A percentile compares a stretch with the other conserved stretches of the same genome.
Conservation (phyloP, 2,888 invertebrate genomes). For the Hirtodrosophila cameraria region DNA sequence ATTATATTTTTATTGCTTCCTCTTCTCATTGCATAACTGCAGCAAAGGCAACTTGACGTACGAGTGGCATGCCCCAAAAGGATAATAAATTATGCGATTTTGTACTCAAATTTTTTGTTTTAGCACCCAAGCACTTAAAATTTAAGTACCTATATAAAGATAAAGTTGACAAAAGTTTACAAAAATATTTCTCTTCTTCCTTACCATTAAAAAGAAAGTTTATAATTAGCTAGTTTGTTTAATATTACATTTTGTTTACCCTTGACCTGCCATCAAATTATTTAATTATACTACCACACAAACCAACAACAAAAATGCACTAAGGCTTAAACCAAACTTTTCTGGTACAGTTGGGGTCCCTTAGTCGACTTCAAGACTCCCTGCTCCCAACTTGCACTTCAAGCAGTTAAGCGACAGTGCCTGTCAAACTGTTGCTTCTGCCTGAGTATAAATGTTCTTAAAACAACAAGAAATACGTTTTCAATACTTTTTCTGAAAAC, state of each 20-base stretch:
- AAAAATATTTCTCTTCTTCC: neutral
- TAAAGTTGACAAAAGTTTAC: constrained; percentile 28
- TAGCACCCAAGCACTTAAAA: constrained; percentile 26
- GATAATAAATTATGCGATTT: constrained; percentile 45
- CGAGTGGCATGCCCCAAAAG: neutral
- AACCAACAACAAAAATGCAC: no score
- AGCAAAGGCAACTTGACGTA: neutral
- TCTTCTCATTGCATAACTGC: neutral
- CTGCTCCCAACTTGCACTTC: no score
- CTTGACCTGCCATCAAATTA: constrained; percentile 17
- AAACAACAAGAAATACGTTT: no score
- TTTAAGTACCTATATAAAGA: constrained; percentile 23
- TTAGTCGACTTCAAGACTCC: no score
- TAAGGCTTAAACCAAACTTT: no score
- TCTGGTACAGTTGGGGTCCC: no score
- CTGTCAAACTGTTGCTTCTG: no score
- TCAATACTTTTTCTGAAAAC: no score
- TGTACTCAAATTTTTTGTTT: constrained; percentile 32
- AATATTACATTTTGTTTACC: constrained; percentile 22
- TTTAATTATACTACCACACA: no score
- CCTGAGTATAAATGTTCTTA: no score
- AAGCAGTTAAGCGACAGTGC: no score
- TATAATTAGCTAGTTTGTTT: constrained; percentile 11
- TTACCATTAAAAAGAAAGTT: constrained; percentile 2
- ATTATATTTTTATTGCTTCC: constrained; percentile 35